phyloP scores from a whole-genome alignment of 92 coral and sea anemone genomes.

The Virgularia gustaviana region DNA sequence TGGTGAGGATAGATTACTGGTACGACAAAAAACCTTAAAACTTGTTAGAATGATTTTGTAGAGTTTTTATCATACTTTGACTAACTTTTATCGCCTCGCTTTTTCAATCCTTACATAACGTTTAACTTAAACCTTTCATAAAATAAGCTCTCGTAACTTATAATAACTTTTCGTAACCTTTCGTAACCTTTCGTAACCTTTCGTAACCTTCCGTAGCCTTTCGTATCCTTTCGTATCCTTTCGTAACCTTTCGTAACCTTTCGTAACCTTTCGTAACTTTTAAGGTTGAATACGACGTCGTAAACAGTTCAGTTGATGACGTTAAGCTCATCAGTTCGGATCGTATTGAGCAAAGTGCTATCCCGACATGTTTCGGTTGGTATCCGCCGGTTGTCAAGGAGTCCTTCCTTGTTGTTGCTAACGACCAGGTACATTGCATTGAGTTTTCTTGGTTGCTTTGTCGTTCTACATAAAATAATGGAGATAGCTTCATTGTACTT shows the following conservation, averaged over 20 bases:
- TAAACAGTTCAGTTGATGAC: conserved; percentile 85
- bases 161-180: no score
- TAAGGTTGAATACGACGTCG: conserved; percentile 90
- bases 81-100: no score
- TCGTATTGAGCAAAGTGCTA: conserved; percentile 93
- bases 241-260: not conserved
- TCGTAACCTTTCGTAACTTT: not conserved
- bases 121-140: no score
- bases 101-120: no score
- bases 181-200: no score
- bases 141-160: no score
- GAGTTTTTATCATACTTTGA: no score
- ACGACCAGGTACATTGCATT: conserved; percentile 62
- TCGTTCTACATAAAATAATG: not conserved
- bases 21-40: no score
- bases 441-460: not conserved
- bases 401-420: conserved; percentile 84
- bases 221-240: not conserved
- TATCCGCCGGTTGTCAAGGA: conserved; percentile 98
- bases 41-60: no score
- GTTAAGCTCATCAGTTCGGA: conserved; percentile 83
- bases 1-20: conserved; percentile 90
- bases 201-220: no score
- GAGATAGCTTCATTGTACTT: not conserved
- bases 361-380: conserved; percentile 96